Percentiles rank a stretch among this genome's conserved stretches.
phyloP scores from a whole-genome alignment of 2,113 vertebrate species.

The Columba janthina region DNA sequence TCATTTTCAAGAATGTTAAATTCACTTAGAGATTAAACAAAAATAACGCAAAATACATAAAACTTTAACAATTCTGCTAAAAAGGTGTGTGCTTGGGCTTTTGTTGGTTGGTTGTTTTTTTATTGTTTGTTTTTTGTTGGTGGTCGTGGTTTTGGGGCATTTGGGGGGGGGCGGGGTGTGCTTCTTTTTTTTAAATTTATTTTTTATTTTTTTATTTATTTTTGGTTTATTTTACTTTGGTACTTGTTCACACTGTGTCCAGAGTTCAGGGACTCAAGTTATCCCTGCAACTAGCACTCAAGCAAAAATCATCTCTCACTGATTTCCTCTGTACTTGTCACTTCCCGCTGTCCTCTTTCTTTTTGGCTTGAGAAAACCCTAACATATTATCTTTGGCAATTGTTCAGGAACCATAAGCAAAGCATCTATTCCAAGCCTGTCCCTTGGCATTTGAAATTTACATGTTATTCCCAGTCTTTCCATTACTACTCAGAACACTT shows the following conservation, averaged over 20 bases:
- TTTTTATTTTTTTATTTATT: not conserved
- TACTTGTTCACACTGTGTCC: not conserved
- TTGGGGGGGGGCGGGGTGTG: too few relatives aligned
- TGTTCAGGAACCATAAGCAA: conserved; percentile 35
- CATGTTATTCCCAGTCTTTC: conserved; percentile 22
- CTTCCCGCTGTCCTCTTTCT: not conserved
- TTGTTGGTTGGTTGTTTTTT: not conserved
- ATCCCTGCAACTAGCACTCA: not conserved
- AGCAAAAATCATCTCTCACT: conserved; percentile 33
- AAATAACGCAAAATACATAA: not conserved
- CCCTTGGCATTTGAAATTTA: conserved; percentile 33
- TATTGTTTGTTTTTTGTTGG: too few relatives aligned
- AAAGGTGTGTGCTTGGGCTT: not conserved
- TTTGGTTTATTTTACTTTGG: not conserved
- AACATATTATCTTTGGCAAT: conserved; percentile 46
- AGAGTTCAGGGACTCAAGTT: not conserved
- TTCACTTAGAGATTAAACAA: not conserved
- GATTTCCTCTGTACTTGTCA: conserved; percentile 14
- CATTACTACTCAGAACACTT: conserved; percentile 1
- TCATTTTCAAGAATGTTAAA: not conserved
- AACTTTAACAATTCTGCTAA: not conserved
- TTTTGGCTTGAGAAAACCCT: conserved; percentile 2
- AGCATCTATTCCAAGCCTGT: not conserved
- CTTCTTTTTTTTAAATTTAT: too few relatives aligned
- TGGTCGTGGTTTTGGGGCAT: too few relatives aligned